Conservation (phyloP, 2,113 vertebrate genomes). For the Tragulus kanchil region DNA sequence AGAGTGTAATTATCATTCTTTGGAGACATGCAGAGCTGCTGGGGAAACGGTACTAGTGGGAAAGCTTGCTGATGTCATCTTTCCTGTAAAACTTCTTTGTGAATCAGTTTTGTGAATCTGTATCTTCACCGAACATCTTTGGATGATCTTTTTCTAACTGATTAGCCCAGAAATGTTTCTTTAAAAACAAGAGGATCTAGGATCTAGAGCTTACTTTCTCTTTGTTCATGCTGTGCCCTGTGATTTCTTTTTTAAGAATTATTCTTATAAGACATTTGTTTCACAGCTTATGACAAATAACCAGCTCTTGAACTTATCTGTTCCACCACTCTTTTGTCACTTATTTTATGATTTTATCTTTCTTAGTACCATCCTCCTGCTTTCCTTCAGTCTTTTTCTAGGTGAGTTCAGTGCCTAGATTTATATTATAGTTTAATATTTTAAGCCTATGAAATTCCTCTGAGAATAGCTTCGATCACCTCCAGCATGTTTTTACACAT, state of each 20-base stretch:
- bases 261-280: neutral
- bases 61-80: neutral
- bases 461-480: conserved; percentile 15
- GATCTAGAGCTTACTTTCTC: neutral
- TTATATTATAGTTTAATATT: neutral
- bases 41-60: neutral
- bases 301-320: neutral
- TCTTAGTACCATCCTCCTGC: neutral
- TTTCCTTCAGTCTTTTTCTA: conserved; percentile 21
- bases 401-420: neutral
- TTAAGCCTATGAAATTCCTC: conserved; percentile 12
- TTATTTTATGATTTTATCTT: conserved; percentile 11
- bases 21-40: neutral
- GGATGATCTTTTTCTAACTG: conserved; percentile 2
- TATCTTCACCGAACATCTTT: neutral
- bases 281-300: neutral
- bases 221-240: neutral
- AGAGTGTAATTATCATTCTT: neutral
- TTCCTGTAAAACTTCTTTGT: neutral
- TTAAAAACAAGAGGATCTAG: neutral
- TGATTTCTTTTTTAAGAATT: neutral
- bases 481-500: neutral
- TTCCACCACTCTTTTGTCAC: neutral
- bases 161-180: neutral
- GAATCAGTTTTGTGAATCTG: neutral